Base-by-base conservation (phyloP, 2,113 vertebrate genomes). In the Tyto alba region DNA sequence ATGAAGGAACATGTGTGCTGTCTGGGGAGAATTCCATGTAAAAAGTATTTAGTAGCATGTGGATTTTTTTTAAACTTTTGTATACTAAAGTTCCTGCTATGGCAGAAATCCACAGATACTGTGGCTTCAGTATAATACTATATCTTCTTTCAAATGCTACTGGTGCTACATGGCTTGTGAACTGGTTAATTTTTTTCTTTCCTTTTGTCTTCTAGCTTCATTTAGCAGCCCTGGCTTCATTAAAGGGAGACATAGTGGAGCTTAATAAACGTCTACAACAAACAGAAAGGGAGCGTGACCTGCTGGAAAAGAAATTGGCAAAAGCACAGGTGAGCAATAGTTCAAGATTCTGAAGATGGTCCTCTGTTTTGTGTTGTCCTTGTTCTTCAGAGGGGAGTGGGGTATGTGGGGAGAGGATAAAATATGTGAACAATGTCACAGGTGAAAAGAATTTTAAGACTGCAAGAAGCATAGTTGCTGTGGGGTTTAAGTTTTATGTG, bases 221-320 rank as follows among this genome's bases (percentile, higher is more conserved):
- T 94, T 96, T 98, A 93, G 98, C 98, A 97, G 98, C 98, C 96
- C 98, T 99, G 98, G 98, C 98, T 86, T 99, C 98, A 9, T 97
- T 99, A 96, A 99, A 99, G 94, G 98, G 98, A 93, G 98, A 99
- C 82, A 98, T 99, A 63, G 98, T 98, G 77, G 99, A 99, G 93
- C 98, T 99, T 86, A 99, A 98, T 95, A 98, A 99, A 92, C 98
- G 98, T 55, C 98, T 99, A 16, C 98, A 99, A 89, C 98, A 98
- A 94, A 99, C 98, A 8, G 99, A 99, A 96, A 97, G 97, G 71
- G 99, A 99, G 48, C 98, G 98, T 47, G 98, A 99, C 85, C 90
- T 97, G 34, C 93, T 99, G 88, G 99, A 99, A 97, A 99, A 99
- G 96, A 98, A 98, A 94, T 96, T 99, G 97, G 98, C 98, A 87